Evolutionary conservation across 2,888 invertebrate genomes (phyloP).

Genomic region (Drosophila algonquin): DNA sequence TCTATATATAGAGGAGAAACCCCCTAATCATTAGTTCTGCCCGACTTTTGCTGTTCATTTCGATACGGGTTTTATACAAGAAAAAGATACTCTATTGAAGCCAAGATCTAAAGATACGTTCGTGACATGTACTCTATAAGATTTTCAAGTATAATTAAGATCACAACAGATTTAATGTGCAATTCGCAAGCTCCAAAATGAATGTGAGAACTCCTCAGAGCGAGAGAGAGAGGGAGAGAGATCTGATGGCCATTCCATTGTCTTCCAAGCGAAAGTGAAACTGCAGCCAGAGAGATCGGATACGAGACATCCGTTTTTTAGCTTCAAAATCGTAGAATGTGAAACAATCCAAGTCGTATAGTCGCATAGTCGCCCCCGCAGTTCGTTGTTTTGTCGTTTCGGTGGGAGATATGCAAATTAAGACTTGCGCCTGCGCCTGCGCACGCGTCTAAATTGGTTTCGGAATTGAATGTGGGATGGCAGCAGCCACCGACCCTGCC

Average conservation of each 20-base stretch:
- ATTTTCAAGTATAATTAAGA: slow-evolving; percentile 17
- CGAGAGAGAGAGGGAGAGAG: background rate
- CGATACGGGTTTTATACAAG: background rate
- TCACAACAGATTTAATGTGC: slow-evolving; percentile 9
- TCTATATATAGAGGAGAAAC: background rate
- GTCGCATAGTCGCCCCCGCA: slow-evolving; percentile 36
- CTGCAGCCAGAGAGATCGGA: slow-evolving; percentile 4
- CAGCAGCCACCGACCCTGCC: slow-evolving; percentile 4
- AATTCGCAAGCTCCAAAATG: background rate
- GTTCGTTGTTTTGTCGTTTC: background rate
- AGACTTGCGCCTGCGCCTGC: slow-evolving; percentile 73
- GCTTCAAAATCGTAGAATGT: slow-evolving; percentile 10
- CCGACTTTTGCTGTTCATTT: background rate
- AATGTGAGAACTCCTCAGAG: background rate
- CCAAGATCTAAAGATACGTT: background rate
- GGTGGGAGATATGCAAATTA: slow-evolving; percentile 60
- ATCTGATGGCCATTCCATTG: background rate
- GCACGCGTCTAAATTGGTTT: slow-evolving; percentile 64
- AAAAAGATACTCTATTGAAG: background rate
- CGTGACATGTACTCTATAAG: background rate
- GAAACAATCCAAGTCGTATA: slow-evolving; percentile 10
- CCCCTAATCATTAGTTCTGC: background rate
- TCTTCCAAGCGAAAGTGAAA: slow-evolving; percentile 14
- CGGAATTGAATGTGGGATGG: slow-evolving; percentile 42
- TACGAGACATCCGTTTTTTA: slow-evolving; percentile 13